These are phyloP conservation scores for Trachelus stipa DNA, from an alignment of 2,888 invertebrate genomes.

Conservation along the genomic window DNA sequence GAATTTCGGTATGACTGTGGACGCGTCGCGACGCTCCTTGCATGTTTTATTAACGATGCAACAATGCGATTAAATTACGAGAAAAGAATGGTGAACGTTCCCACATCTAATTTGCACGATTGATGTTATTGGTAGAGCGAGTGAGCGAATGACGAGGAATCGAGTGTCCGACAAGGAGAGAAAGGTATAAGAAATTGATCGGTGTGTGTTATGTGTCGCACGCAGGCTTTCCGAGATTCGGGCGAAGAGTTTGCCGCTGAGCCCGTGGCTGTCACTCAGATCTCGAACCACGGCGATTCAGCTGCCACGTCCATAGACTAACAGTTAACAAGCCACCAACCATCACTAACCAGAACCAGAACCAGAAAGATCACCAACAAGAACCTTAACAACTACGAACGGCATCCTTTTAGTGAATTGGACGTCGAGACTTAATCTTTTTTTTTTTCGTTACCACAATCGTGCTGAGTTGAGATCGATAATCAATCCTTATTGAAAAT, in stretches of 20 bases:
- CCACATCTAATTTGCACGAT: background rate
- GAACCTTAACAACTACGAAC: background rate
- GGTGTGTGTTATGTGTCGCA: conserved; percentile 1
- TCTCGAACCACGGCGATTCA: conserved; percentile 14
- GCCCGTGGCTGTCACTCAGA: conserved; percentile 16
- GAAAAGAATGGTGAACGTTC: background rate
- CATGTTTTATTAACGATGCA: background rate
- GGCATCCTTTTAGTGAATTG: background rate
- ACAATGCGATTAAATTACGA: background rate
- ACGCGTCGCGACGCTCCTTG: background rate
- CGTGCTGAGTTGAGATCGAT: background rate
- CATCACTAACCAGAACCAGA: background rate
- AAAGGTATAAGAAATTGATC: background rate
- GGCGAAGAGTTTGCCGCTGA: conserved; percentile 12
- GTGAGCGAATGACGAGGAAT: too few relatives aligned
- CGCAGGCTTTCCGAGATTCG: conserved; percentile 18
- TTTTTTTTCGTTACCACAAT: background rate
- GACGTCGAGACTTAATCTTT: background rate
- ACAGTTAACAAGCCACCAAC: background rate
- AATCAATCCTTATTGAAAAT: background rate
- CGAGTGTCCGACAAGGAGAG: background rate
- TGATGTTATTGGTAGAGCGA: background rate
- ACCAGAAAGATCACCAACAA: background rate
- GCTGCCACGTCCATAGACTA: conserved; percentile 4
- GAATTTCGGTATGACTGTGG: background rate